Conservation (phyloP, 2,113 vertebrate genomes). For the Podarcis raffonei region DNA sequence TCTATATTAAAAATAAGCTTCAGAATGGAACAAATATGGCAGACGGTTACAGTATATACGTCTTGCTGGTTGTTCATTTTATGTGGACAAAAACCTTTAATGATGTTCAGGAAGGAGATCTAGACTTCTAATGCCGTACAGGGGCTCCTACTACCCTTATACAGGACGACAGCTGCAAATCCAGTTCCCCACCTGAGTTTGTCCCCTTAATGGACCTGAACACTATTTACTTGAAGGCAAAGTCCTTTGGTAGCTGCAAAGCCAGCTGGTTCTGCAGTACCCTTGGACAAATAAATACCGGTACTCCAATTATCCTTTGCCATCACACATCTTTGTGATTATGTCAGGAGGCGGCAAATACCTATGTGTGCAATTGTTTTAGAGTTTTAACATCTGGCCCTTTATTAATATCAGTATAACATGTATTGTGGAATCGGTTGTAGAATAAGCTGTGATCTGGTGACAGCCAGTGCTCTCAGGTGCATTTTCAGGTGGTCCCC, state of each 20-base stretch:
- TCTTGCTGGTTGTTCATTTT: neutral
- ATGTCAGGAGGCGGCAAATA: neutral
- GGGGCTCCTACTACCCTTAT: neutral
- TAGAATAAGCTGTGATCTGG: neutral
- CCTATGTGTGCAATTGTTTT: conserved; percentile 8
- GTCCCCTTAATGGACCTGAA: neutral
- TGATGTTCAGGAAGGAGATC: neutral
- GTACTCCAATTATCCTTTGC: neutral
- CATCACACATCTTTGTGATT: neutral
- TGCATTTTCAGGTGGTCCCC: neutral
- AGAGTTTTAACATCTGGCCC: conserved; percentile 4
- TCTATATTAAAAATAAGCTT: neutral
- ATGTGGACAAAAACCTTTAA: neutral
- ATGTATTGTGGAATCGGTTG: neutral
- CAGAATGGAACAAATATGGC: neutral
- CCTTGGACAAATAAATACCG: neutral
- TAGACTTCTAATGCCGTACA: neutral
- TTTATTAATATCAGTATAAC: neutral
- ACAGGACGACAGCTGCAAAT: neutral
- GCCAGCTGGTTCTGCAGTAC: conserved; percentile 2
- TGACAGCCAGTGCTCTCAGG: neutral
- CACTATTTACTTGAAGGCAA: neutral
- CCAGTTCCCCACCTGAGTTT: neutral
- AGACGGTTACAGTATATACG: neutral
- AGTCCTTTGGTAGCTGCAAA: neutral